Base-by-base conservation (phyloP, 2,888 invertebrate species). In the Ormyrus labotus region DNA sequence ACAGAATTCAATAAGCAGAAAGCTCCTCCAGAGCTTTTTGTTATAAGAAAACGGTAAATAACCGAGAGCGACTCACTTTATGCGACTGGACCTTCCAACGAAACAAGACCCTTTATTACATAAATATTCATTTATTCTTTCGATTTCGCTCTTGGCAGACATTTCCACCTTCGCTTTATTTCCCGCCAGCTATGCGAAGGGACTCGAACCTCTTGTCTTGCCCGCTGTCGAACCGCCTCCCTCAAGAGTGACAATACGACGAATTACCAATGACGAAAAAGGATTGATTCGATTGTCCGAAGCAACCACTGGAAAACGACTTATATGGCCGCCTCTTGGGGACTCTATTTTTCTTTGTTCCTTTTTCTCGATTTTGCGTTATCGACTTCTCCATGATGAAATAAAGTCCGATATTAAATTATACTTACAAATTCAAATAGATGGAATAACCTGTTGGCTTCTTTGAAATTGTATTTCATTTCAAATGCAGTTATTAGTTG, bases 201-300 rank as follows among this genome's bases (percentile, higher is more conserved):
- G 1, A 10, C n/a, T 48, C 45, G 48, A 67, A 13, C 51, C 47
- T 69, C 47, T 47, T 34, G 19, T 34, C 50, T 67, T 48, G 13
- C 53, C n/a, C 0, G 19, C 50, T 9, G 50, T 70, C 11, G n/a
- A 48, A 8, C 60, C 53, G 48, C 50, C 50, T 47, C 34, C 63
- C 34, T 53, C 9, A 48, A 50, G 57, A 75, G 13, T 73, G 78
- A 79, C 68, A 79, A 73, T 68, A 53, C 19, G 51, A 60, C 64
- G 57, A 77, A 77, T 70, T 64, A 58, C 57, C 61, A 47, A 79
- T 74, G 63, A 79, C 34, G 57, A 69, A 70, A 74, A 75, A 67
- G 67, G 63, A 75, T 75, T 80, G 65, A 80, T 76, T 76, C 67
- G 61, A 80, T 80, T 76, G 80, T 76, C 57, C 71, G 70, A 53